Evolutionary conservation across 2,797 vertebrate genomes (phyloP).

Genomic region (Mycteria americana): DNA sequence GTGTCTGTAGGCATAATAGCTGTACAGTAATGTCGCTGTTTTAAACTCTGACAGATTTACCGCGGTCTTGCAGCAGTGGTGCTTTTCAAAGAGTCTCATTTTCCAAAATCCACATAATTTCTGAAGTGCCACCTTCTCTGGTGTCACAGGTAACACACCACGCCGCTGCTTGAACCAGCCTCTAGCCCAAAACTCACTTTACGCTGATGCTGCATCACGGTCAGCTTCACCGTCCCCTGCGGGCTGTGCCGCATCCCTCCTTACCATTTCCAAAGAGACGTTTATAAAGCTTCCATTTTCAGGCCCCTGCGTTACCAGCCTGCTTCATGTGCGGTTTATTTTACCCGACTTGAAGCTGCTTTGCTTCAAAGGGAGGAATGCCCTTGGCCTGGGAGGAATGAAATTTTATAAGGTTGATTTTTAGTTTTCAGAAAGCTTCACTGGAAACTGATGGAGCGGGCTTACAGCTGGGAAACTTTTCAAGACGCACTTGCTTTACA

Average conservation of each 20-base stretch:
- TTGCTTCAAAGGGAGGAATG: not conserved
- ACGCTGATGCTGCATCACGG: fast-evolving
- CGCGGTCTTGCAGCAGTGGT: not conserved
- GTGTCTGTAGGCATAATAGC: not conserved
- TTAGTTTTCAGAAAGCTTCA: not conserved
- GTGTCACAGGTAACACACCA: not conserved
- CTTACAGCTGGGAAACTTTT: not conserved
- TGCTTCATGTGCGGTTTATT: not conserved
- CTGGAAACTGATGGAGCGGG: not conserved
- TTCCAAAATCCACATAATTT: not conserved
- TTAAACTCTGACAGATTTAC: not conserved
- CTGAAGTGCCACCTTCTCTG: not conserved
- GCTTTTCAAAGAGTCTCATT: not conserved
- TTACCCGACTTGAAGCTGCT: not conserved
- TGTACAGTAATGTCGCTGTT: not conserved
- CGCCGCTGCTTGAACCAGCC: not conserved
- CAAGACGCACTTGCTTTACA: not conserved
- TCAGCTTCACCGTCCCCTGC: not conserved
- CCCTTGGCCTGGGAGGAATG: not conserved
- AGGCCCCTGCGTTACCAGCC: not conserved
- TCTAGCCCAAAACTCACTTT: not conserved
- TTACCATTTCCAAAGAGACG: fast-evolving
- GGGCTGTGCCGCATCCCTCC: not conserved
- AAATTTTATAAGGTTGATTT: not conserved
- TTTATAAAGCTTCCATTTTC: not conserved